Base-by-base conservation (phyloP, 2,113 vertebrate species). In the Reinhardtius hippoglossoides region DNA sequence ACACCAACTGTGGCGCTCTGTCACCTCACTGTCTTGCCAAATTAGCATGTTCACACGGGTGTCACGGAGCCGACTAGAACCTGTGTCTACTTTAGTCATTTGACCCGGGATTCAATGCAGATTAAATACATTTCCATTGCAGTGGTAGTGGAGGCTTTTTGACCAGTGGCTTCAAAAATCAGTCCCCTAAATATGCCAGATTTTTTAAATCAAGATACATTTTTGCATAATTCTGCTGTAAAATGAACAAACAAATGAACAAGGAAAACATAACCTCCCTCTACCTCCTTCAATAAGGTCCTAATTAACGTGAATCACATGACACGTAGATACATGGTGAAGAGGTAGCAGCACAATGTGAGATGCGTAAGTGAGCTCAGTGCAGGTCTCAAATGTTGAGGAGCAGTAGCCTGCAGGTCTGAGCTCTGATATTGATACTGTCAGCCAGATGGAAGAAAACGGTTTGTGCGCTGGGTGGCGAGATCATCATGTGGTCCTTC, bases 361-460 rank as follows among this genome's bases (percentile, higher is more conserved):
- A 59, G 20, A 59, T 9, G 8, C 1, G 23, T n/a, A 40, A 52
- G 52, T 74, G n/a, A 64, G 37, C 21, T 35, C 61, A 62, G 21
- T 24, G 56, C 18, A 63, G 12, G 62, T 64, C 23, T 56, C 9
- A 24, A 56, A 24, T 58, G 61, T 60, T 13, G 12, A 54, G 13
- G 20, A 52, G 46, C 55, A 35, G 65, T 21, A 57, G 65, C 46
- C 67, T 42, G 40, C 65, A 74, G 71, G 31, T 77, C 56, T 37
- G 15, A 58, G 52, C 44, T 67, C 74, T 76, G 88, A 81, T 60
- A 87, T 44, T 74, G 81, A 82, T 69, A 85, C 82, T 58, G 3
- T 75, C 40, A 80, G 75, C 66, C 85, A 82, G 69, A 74, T 80
- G 78, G 75, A 60, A 75, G 5, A 15, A 86, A 84, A 86, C 70